Percentiles rank a stretch among this genome's conserved stretches.
These are phyloP conservation scores for Coregonus sp. DNA, from an alignment of 2,797 vertebrate species.

Conservation along the genomic window DNA sequence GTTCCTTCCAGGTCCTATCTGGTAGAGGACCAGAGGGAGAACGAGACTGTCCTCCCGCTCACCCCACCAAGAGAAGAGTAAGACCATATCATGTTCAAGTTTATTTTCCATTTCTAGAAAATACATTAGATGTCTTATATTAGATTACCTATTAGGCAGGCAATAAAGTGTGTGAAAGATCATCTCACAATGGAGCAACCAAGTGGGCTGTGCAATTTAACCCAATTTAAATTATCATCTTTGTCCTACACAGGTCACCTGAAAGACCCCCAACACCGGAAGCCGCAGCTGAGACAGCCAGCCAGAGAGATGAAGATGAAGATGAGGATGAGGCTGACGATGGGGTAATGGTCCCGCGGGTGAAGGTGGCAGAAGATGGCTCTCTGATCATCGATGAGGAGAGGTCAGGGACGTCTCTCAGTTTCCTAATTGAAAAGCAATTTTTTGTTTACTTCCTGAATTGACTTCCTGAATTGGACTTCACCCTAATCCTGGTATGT, in stretches of 20 bases:
- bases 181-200: too few species aligned
- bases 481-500: too few species aligned
- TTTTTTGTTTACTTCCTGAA: neutral
- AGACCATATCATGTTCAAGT: conserved; percentile 31
- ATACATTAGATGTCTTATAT: too few species aligned
- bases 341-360: conserved; percentile 86
- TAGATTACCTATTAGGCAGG: too few species aligned
- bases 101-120: too few species aligned
- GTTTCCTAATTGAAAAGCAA: neutral
- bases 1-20: conserved; percentile 73
- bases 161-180: too few species aligned
- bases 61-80: conserved; percentile 76
- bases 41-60: conserved; percentile 68
- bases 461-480: too few species aligned
- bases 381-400: conserved; percentile 97
- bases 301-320: conserved; percentile 59
- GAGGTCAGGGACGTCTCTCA: conserved; percentile 73
- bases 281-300: conserved; percentile 17
- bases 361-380: conserved; percentile 97
- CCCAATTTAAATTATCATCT: neutral
- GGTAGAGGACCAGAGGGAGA: conserved; percentile 71
- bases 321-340: conserved; percentile 53
- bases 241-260: conserved; percentile 41
- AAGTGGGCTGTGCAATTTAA: too few species aligned
- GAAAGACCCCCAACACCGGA: conserved; percentile 57